Conservation (phyloP, 2,888 invertebrate genomes). For the Sipha maydis region DNA sequence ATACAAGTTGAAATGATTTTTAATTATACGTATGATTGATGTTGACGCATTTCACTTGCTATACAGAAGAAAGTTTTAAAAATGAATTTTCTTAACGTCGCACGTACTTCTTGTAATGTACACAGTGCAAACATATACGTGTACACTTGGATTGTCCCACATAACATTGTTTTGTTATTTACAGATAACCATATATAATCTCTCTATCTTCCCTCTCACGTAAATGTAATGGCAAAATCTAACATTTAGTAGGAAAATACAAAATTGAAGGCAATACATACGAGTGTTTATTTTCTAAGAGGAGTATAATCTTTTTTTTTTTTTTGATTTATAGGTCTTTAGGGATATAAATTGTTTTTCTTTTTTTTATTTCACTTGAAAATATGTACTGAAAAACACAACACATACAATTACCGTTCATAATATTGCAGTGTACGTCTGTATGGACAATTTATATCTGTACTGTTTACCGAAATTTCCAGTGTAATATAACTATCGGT, state of each 20-base stretch:
- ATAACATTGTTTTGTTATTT: background rate
- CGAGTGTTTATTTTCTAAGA: background rate
- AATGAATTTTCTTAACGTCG: slow-evolving; percentile 14
- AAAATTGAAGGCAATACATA: background rate
- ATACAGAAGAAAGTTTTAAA: slow-evolving; percentile 46
- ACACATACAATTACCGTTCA: no score
- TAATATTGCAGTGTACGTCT: no score
- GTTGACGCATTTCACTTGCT: background rate
- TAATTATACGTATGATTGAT: slow-evolving; percentile 26
- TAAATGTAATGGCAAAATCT: background rate
- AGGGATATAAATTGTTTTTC: no score
- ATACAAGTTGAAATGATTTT: background rate
- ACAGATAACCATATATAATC: background rate
- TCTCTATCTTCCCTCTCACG: no score
- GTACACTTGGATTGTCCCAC: background rate
- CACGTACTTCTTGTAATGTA: slow-evolving; percentile 27
- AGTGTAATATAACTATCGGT: no score
- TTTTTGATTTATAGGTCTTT: no score
- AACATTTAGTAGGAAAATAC: background rate
- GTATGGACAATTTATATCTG: no score
- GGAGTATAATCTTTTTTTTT: no score
- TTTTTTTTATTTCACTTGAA: no score
- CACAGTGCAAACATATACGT: background rate
- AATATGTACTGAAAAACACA: no score
- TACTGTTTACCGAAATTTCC: no score